These are phyloP conservation scores for Drosophila lacicola DNA, from an alignment of 2,888 invertebrate genomes.

Conservation along the genomic window DNA sequence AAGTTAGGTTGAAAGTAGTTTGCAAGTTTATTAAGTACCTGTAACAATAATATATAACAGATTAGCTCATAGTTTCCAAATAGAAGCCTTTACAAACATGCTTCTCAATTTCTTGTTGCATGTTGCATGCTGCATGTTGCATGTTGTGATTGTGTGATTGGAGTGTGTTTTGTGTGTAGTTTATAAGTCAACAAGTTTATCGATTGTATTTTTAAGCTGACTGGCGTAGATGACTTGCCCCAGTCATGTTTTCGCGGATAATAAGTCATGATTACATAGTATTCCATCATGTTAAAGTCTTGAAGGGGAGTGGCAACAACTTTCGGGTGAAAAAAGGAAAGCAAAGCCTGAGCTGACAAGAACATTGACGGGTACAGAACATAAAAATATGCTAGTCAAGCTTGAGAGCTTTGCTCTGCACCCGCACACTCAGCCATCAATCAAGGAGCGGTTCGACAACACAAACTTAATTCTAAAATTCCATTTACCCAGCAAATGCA, in stretches of 20 bases:
- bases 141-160: constrained; percentile 5
- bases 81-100: too few species aligned
- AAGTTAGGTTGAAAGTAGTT: too few species aligned
- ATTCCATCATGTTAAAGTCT: constrained; percentile 25
- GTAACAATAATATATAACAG: too few species aligned
- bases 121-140: neutral
- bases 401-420: constrained; percentile 36
- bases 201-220: constrained; percentile 5
- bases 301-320: constrained; percentile 7
- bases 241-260: constrained; percentile 33
- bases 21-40: too few species aligned
- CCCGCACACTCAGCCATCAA: constrained; percentile 38
- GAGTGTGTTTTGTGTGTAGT: neutral
- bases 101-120: neutral
- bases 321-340: constrained; percentile 5
- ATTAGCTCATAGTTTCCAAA: too few species aligned
- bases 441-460: constrained; percentile 35
- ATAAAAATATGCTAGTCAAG: constrained; percentile 52
- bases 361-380: constrained; percentile 20
- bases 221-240: neutral
- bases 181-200: constrained; percentile 17
- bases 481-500: constrained; percentile 37
- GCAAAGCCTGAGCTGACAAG: constrained; percentile 40
- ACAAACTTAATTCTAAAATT: constrained; percentile 27
- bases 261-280: constrained; percentile 41